These are phyloP conservation scores for Embiotoca jacksoni DNA, from an alignment of 2,113 vertebrate genomes.

Conservation along the genomic window DNA sequence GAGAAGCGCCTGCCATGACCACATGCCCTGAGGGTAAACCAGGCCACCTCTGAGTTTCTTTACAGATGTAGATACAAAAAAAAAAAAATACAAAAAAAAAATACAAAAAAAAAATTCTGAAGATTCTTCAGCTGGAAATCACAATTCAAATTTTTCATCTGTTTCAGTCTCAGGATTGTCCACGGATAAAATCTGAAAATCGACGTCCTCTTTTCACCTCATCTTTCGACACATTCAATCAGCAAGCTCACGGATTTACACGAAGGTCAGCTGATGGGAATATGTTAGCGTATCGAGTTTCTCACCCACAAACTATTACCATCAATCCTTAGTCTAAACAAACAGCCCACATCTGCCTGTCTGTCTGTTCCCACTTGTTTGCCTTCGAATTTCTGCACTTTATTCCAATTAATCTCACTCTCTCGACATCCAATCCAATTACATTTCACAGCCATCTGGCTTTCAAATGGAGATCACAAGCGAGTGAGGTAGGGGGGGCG, in stretches of 20 bases:
- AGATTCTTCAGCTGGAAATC: slow-evolving; percentile 42
- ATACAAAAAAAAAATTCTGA: no score
- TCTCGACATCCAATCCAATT: slow-evolving; percentile 86
- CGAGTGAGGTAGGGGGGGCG: neutral
- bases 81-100: neutral
- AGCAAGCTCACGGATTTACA: neutral
- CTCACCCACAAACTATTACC: slow-evolving; percentile 29
- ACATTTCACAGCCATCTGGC: slow-evolving; percentile 91
- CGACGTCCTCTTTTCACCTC: neutral
- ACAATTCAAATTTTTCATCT: neutral
- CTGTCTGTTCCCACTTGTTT: slow-evolving; percentile 74
- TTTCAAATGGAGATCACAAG: slow-evolving; percentile 85
- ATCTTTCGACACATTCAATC: neutral
- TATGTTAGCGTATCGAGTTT: slow-evolving; percentile 29
- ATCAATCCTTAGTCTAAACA: slow-evolving; percentile 39
- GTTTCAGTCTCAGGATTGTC: no score
- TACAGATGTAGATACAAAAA: neutral
- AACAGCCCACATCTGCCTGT: slow-evolving; percentile 86
- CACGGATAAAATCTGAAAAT: neutral
- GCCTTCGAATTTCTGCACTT: slow-evolving; percentile 79
- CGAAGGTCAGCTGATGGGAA: slow-evolving; percentile 12
- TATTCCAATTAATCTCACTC: slow-evolving; percentile 80
- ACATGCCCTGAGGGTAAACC: slow-evolving; percentile 74
- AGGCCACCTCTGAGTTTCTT: slow-evolving; percentile 69
- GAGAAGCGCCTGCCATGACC: slow-evolving; percentile 57